Evolutionary conservation across 2,888 invertebrate genomes (phyloP), one percentile per base, ranked within the genome.

Genomic region (Diaprepes abbreviatus): DNA sequence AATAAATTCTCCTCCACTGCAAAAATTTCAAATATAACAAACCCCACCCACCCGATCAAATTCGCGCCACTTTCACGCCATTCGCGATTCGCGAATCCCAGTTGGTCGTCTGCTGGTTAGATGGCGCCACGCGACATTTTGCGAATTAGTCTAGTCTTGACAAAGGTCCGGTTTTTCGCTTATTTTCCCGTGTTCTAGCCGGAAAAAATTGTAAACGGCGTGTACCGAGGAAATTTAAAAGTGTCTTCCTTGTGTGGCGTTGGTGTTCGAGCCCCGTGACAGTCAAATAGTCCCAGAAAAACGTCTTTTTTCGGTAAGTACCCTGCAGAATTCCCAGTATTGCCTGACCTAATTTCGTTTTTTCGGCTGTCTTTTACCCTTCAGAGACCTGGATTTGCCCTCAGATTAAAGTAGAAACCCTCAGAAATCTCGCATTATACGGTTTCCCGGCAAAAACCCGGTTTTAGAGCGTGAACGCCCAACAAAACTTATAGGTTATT

Each of bases 21-120:
- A 55, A 54, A 35, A 43, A 67, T 60, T 67, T 62, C 55, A 67
- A 67, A 55, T 54, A 57, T 62, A 62, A 63, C 63, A 66, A 43
- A 66, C 66, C 70, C 66, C 66, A 66, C 70, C 70, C 70, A 69
- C 69, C 54, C 64, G 58, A 59, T 17, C 36, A 65, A 70, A 70
- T 70, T 70, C 70, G 66, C 66, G 70, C 62, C 66, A 70, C 70
- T 70, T 70, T 70, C 65, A 38, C 70, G 52, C 48, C 60, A 66
- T 55, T 65, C 66, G 65, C 62, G 60, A 62, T 65, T 60, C 70
- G 70, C 66, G 57, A 66, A 62, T 66, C 21, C 33, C 70, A 57
- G 66, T 70, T 48, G 45, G 35, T 19, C 40, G 62, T 55, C 62
- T 57, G 60, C 31, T 7, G 35, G 40, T 55, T 62, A 70, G 70